phyloP scores from a whole-genome alignment of 2,888 invertebrate species.

The Nemurella pictetii region DNA sequence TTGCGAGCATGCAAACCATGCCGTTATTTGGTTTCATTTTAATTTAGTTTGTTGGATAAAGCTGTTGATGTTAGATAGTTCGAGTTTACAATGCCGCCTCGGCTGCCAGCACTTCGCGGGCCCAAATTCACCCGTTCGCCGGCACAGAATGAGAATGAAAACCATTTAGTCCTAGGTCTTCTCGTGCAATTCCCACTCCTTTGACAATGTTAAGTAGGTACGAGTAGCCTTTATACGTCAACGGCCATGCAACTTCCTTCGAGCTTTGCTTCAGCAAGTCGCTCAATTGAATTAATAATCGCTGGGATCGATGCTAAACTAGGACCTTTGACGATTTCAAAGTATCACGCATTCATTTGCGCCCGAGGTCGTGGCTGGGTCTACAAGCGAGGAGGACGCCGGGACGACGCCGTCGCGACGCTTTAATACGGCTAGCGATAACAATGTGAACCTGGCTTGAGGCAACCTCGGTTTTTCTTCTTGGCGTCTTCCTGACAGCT shows the following conservation, averaged over 20 bases:
- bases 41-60: neutral
- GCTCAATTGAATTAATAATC: no score
- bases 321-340: no score
- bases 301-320: neutral
- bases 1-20: neutral
- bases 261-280: no score
- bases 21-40: neutral
- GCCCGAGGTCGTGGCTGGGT: neutral
- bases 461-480: neutral
- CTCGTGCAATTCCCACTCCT: neutral
- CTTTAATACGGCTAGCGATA: neutral
- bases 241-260: neutral
- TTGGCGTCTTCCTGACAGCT: neutral
- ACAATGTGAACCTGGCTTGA: neutral
- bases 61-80: neutral
- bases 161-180: neutral
- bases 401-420: neutral
- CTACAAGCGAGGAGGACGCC: neutral
- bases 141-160: no score
- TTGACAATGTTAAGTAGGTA: neutral
- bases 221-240: neutral
- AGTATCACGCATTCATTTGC: neutral
- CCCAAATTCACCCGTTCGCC: neutral
- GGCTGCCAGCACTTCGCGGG: neutral
- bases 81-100: no score